Percentiles rank a stretch among this genome's conserved stretches.
These are phyloP conservation scores for Calliphora vomitoria DNA, from an alignment of 2,888 invertebrate genomes.

Conservation along the genomic window DNA sequence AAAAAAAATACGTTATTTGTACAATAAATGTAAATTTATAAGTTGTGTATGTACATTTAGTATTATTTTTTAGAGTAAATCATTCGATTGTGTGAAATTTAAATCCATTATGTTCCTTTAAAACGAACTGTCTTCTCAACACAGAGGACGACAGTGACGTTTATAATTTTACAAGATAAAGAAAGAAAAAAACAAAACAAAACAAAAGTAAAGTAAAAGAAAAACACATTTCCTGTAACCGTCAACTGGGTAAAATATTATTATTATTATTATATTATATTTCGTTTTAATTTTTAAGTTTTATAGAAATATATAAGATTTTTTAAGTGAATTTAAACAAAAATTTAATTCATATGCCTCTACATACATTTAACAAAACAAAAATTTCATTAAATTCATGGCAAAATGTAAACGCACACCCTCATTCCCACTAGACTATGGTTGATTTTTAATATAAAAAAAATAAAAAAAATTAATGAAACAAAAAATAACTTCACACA, in stretches of 20 bases:
- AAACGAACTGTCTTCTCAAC: constrained; percentile 49
- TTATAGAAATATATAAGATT: constrained; percentile 10
- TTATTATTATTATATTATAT: constrained; percentile 24
- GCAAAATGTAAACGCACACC: constrained; percentile 56
- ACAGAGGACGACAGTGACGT: constrained; percentile 45
- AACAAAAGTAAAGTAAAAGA: constrained; percentile 20
- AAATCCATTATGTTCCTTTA: constrained; percentile 74
- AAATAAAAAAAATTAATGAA: neutral
- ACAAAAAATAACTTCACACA: constrained; percentile 4
- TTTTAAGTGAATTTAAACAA: constrained; percentile 36
- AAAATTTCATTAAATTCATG: constrained; percentile 32
- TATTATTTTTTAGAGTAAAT: constrained; percentile 66
- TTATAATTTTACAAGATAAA: constrained; percentile 66
- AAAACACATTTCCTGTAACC: constrained; percentile 66
- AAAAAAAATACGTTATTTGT: constrained; percentile 62
- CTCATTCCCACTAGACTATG: neutral
- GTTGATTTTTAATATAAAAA: neutral
- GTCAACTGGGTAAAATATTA: constrained; percentile 51
- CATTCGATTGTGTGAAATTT: constrained; percentile 69
- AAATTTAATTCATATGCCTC: constrained; percentile 30
- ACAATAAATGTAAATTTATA: constrained; percentile 72
- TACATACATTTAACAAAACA: neutral
- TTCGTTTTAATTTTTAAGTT: constrained; percentile 63
- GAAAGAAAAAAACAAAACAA: constrained; percentile 19
- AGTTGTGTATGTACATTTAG: constrained; percentile 64